Evolutionary conservation across 2,888 invertebrate species (phyloP).

Genomic region (Tipula lateralis): DNA sequence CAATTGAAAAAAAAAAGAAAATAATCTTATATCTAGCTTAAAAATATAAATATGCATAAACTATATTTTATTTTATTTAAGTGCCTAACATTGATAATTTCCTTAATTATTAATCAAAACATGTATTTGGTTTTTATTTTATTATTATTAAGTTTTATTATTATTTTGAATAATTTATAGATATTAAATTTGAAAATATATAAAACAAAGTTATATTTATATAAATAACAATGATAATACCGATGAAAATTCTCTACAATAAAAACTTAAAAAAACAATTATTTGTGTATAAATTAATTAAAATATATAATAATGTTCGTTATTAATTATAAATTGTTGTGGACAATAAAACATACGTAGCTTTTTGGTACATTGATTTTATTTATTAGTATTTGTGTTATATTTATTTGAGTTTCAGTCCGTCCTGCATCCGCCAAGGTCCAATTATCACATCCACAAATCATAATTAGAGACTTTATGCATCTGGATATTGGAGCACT

Average conservation of each 20-base stretch:
- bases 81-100: not conserved
- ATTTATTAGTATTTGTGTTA: no score
- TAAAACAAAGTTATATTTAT: not conserved
- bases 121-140: not conserved
- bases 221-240: not conserved
- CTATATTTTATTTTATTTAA: conserved; percentile 15
- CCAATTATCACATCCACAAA: no score
- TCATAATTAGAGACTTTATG: no score
- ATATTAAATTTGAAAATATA: not conserved
- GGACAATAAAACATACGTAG: not conserved
- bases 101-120: not conserved
- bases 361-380: not conserved
- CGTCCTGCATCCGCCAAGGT: no score
- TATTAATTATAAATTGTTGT: not conserved
- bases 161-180: not conserved
- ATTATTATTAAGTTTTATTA: not conserved
- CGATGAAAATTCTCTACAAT: not conserved
- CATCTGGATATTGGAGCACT: no score
- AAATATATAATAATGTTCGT: not conserved
- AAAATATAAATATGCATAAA: not conserved
- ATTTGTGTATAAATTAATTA: not conserved
- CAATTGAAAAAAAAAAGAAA: not conserved
- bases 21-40: not conserved
- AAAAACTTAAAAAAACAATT: not conserved
- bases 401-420: no score